Evolutionary conservation across 2,113 vertebrate genomes (phyloP).

Genomic region (Nothobranchius furzeri): DNA sequence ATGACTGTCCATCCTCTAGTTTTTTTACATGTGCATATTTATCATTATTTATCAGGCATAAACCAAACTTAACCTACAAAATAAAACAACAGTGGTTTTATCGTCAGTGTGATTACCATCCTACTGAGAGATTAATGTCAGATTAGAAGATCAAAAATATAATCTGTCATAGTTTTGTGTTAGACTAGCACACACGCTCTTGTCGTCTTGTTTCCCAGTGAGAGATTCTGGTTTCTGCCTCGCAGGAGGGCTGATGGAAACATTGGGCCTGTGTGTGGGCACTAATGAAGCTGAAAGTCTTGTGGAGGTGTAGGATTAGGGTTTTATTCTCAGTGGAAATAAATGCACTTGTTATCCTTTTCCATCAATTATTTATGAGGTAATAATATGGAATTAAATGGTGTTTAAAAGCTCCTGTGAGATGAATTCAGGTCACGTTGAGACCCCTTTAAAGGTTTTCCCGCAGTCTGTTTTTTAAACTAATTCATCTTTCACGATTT

Average conservation of each 20-base stretch:
- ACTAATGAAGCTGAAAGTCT: not conserved
- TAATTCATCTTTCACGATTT: too few species aligned
- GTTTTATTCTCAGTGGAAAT: too few species aligned
- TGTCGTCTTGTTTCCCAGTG: not conserved
- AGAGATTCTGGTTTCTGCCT: not conserved
- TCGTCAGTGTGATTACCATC: not conserved
- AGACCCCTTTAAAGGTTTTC: too few species aligned
- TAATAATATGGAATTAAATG: too few species aligned
- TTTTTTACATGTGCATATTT: too few species aligned
- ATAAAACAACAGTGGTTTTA: slow-evolving; percentile 11
- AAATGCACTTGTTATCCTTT: too few species aligned
- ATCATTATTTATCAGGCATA: too few species aligned
- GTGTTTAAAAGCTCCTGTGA: too few species aligned
- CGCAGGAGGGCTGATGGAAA: not conserved
- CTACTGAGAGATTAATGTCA: not conserved
- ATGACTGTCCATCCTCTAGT: too few species aligned
- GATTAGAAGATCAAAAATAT: slow-evolving; percentile 3
- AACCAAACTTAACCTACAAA: not conserved
- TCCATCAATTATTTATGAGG: too few species aligned
- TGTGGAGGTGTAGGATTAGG: not conserved
- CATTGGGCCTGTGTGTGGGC: not conserved
- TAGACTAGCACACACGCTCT: not conserved
- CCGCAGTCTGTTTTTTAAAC: not conserved
- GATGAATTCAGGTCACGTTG: too few species aligned
- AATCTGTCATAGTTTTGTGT: not conserved